Conservation (phyloP, 2,797 vertebrate genomes). For the Phyllotis vaccarum region DNA sequence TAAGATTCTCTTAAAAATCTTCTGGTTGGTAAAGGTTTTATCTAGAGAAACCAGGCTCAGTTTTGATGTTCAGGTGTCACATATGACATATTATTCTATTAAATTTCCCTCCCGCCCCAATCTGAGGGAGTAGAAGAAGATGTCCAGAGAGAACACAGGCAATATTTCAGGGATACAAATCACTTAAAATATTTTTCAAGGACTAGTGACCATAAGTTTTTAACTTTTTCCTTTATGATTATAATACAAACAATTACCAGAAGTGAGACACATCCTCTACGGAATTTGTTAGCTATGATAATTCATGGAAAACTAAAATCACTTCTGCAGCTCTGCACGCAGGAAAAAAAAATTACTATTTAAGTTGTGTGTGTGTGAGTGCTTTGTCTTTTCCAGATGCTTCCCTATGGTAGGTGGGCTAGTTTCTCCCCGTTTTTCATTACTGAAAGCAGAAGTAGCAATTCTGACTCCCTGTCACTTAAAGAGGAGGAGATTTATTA, state of each 20-base stretch:
- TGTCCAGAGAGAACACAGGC: neutral
- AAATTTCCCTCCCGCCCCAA: neutral
- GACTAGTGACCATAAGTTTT: neutral
- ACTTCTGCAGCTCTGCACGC: neutral
- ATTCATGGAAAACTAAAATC: neutral
- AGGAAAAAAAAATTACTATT: neutral
- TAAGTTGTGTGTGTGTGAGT: neutral
- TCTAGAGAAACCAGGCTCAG: constrained; percentile 65
- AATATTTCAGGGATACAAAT: constrained; percentile 57
- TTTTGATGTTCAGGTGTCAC: constrained; percentile 57
- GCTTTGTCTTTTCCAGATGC: neutral
- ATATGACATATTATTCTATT: constrained; percentile 42
- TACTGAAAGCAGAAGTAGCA: constrained; percentile 56
- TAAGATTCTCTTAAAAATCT: constrained; percentile 44
- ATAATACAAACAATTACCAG: constrained; percentile 4
- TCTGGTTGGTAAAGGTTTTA: constrained; percentile 31
- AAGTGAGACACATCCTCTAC: neutral
- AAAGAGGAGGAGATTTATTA: constrained; percentile 70
- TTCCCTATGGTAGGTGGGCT: neutral
- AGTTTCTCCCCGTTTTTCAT: constrained; percentile 7
- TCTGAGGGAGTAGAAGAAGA: constrained; percentile 16
- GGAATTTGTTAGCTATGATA: constrained; percentile 8
- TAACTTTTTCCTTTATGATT: constrained; percentile 30
- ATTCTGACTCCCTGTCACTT: constrained; percentile 61
- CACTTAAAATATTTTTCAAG: constrained; percentile 44